phyloP scores from a whole-genome alignment of 2,888 invertebrate genomes.

The Amphipoea lucens region DNA sequence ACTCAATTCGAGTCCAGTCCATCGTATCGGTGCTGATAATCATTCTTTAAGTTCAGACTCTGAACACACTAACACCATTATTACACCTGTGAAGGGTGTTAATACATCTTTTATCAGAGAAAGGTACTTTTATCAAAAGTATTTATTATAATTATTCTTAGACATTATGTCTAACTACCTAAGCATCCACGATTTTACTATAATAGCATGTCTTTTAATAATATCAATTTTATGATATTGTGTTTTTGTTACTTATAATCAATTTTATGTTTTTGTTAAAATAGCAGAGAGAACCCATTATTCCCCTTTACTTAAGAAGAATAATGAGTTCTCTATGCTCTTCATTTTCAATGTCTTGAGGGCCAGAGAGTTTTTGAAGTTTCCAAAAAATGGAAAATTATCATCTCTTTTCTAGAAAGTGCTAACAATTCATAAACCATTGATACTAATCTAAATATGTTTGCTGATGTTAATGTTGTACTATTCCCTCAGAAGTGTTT shows the following conservation, averaged over 20 bases:
- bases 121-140: constrained; percentile 84
- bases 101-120: constrained; percentile 89
- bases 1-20: constrained; percentile 81
- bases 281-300: background rate
- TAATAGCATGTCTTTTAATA: constrained; percentile 9
- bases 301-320: background rate
- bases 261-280: background rate
- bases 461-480: constrained; percentile 7
- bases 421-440: background rate
- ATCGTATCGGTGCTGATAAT: constrained; percentile 83
- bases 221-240: background rate
- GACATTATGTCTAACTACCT: background rate
- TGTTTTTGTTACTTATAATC: background rate
- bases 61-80: constrained; percentile 91
- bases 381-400: background rate
- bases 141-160: background rate
- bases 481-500: background rate
- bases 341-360: background rate
- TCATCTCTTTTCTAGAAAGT: background rate
- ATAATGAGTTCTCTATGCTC: background rate
- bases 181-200: background rate
- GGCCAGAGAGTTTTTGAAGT: background rate
- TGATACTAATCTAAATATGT: constrained; percentile 10
- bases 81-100: constrained; percentile 91
- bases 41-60: constrained; percentile 94